Percentiles rank a stretch among this genome's conserved stretches.
Evolutionary conservation across 2,888 invertebrate genomes (phyloP).

Genomic region (Drosophila hamatofila): DNA sequence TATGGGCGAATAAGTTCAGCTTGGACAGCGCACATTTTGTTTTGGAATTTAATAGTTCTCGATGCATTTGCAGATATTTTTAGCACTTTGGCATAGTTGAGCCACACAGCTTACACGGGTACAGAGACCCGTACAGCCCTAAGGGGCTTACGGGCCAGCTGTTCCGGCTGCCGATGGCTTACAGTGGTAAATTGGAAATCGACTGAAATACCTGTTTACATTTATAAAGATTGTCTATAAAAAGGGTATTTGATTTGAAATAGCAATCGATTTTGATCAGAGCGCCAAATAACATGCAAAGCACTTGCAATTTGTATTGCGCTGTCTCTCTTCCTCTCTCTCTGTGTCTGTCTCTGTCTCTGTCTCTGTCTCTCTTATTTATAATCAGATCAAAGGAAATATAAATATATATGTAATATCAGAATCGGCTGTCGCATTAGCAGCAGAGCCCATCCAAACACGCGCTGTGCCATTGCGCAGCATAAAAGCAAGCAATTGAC

Average conservation of each 20-base stretch:
- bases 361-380: neutral
- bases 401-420: neutral
- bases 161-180: neutral
- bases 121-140: too few species aligned
- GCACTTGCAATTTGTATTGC: neutral
- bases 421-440: neutral
- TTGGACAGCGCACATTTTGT: conserved; percentile 2
- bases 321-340: too few species aligned
- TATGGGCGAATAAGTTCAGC: neutral
- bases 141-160: neutral
- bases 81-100: conserved; percentile 9
- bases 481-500: conserved; percentile 8
- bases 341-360: neutral
- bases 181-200: neutral
- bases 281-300: neutral
- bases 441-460: neutral
- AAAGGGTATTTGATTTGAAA: neutral
- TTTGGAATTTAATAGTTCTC: conserved; percentile 15
- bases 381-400: conserved; percentile 9
- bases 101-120: neutral
- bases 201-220: neutral
- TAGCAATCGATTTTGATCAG: conserved; percentile 1
- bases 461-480: neutral
- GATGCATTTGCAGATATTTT: conserved; percentile 25
- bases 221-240: neutral